These are phyloP conservation scores for Scolopax mira DNA, from an alignment of 2,113 vertebrate genomes.

Conservation along the genomic window DNA sequence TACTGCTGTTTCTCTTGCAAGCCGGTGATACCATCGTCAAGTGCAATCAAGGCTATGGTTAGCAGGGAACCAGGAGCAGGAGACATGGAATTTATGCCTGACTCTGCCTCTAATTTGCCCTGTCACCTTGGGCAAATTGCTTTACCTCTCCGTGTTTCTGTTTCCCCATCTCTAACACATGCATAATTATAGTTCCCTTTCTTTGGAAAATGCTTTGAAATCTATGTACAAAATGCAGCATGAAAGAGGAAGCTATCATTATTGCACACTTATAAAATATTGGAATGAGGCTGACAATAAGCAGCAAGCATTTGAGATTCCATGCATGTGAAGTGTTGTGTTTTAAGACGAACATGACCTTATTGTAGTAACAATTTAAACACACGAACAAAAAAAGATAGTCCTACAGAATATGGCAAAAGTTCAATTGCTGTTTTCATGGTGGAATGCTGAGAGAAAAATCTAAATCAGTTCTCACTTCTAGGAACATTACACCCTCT, in stretches of 20 bases:
- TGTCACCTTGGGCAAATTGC: slow-evolving; percentile 39
- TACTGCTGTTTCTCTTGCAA: background rate
- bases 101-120: slow-evolving; percentile 38
- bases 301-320: background rate
- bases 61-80: background rate
- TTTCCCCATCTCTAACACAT: slow-evolving; percentile 14
- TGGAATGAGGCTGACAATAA: slow-evolving; percentile 4
- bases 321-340: background rate
- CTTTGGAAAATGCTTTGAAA: slow-evolving; percentile 46
- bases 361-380: background rate
- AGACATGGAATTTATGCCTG: background rate
- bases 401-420: background rate
- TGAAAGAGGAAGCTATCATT: slow-evolving; percentile 20
- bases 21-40: background rate
- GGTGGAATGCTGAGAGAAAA: slow-evolving; percentile 3
- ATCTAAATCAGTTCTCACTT: slow-evolving; percentile 47
- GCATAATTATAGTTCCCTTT: slow-evolving; percentile 40
- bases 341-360: background rate
- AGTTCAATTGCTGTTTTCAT: background rate
- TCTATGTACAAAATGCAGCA: background rate
- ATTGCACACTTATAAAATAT: slow-evolving; percentile 6
- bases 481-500: background rate
- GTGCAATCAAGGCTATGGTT: background rate
- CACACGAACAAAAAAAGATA: background rate
- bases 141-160: background rate